These are phyloP conservation scores for Philereme transversata DNA, from an alignment of 2,888 invertebrate species.

Conservation along the genomic window DNA sequence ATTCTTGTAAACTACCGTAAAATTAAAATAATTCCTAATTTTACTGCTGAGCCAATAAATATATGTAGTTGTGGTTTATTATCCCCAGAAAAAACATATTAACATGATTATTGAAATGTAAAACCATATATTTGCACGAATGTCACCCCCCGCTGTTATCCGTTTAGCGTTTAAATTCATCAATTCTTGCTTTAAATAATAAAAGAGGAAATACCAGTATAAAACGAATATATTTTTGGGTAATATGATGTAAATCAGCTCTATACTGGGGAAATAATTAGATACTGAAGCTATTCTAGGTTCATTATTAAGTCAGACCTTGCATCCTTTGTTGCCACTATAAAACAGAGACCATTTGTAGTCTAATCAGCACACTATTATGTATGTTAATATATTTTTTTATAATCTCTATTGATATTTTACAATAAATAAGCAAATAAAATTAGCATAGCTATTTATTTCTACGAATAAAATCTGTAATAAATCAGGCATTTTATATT, in stretches of 20 bases:
- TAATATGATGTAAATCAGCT: too few species aligned
- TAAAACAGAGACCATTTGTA: slow-evolving; percentile 17
- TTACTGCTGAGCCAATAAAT: slow-evolving; percentile 15
- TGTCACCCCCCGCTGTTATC: slow-evolving; percentile 22
- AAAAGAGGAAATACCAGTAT: background rate
- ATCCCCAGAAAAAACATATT: slow-evolving; percentile 5
- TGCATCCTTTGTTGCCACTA: slow-evolving; percentile 3
- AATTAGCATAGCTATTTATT: slow-evolving; percentile 12
- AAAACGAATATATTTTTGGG: too few species aligned
- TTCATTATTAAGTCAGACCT: background rate
- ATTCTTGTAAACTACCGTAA: too few species aligned
- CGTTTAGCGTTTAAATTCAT: slow-evolving; percentile 22
- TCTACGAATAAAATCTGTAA: background rate
- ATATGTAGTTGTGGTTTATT: too few species aligned
- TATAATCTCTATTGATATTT: slow-evolving; percentile 9
- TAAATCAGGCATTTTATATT: background rate
- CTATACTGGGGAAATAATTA: background rate
- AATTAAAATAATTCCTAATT: slow-evolving; percentile 10
- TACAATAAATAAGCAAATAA: slow-evolving; percentile 16
- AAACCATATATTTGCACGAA: slow-evolving; percentile 16
- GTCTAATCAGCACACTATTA: slow-evolving; percentile 10
- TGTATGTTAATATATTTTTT: too few species aligned
- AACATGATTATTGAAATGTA: slow-evolving; percentile 21
- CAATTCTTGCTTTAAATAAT: background rate
- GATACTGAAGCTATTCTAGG: background rate